Evolutionary conservation across 2,888 invertebrate species (phyloP), one percentile per base, ranked within the genome.

Genomic region (Pristionchus entomophagus): DNA sequence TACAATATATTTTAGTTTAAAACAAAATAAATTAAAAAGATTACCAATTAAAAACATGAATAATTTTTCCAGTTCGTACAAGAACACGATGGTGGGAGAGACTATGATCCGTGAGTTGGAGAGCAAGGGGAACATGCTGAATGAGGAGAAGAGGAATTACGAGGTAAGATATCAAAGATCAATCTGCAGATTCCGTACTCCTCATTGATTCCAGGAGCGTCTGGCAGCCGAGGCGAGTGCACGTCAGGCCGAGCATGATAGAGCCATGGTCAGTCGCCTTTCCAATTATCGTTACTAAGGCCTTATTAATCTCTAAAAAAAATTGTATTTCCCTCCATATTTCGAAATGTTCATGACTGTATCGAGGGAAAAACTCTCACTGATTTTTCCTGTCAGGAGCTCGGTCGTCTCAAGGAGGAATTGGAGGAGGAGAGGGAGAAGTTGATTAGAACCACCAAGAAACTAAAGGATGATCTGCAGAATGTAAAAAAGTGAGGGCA

Each of bases 381-480:
- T n/a, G n/a, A n/a, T n/a, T n/a, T n/a, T n/a, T n/a, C 65, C n/a
- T 29, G 22, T 14, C n/a, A 91, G 91, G 90, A 94, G 86, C 89
- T 94, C 82, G 94, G 94, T 85, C 92, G 91, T 73, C 87, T 94
- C 41, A 94, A 94, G 86, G 92, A 92, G 35, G 94, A 94, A 89
- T 90, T 94, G 80, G 94, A 94, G 88, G 93, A 93, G 62, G 94
- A 94, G 87, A 93, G 94, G 87, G 90, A 91, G 35, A 94, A 94
- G 86, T 89, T 94, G 90, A 94, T 94, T 86, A 87, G 91, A 29
- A 94, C 94, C 73, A 93, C 94, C n/a, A 91, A 93, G 65, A 94
- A 94, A 84, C 91, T 94, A 87, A 93, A 93, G 87, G 93, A 93
- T 83, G 94, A 94, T 87, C 93, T 94, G 88, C 89, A 90, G 80